These are phyloP conservation scores for Ardeotis arabs DNA, from an alignment of 2,113 vertebrate genomes.

Conservation along the genomic window DNA sequence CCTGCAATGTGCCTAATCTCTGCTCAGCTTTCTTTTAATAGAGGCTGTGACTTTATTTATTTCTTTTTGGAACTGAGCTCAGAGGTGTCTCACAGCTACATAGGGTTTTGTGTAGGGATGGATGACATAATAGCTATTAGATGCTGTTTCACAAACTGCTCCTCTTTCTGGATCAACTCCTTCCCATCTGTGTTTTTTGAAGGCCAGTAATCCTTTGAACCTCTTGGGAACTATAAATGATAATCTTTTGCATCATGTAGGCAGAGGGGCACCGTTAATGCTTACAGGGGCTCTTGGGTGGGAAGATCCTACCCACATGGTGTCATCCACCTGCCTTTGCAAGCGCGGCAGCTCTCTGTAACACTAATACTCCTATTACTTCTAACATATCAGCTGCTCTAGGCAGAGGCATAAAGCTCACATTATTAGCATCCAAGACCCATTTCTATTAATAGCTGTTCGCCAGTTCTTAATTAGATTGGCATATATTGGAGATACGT, in stretches of 20 bases:
- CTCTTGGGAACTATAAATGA: neutral
- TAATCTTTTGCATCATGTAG: neutral
- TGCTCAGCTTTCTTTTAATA: neutral
- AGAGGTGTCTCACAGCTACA: neutral
- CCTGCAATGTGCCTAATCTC: neutral
- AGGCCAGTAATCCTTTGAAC: neutral
- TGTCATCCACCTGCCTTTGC: neutral
- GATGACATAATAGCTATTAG: neutral
- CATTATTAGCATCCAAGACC: neutral
- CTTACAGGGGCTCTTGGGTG: neutral
- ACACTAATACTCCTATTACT: neutral
- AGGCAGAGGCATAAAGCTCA: neutral
- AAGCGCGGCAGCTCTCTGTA: neutral
- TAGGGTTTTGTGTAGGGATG: accelerated
- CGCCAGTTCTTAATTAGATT: neutral
- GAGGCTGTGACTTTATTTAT: neutral
- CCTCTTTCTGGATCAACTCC: neutral
- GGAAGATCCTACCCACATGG: neutral
- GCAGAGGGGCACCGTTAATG: neutral
- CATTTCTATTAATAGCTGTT: neutral
- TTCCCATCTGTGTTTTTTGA: neutral
- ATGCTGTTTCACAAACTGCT: neutral
- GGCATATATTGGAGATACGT: neutral
- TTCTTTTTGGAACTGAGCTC: neutral
- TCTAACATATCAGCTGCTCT: neutral